Evolutionary conservation across 2,113 vertebrate species (phyloP).

Genomic region (Chaetorhynchus papuensis): DNA sequence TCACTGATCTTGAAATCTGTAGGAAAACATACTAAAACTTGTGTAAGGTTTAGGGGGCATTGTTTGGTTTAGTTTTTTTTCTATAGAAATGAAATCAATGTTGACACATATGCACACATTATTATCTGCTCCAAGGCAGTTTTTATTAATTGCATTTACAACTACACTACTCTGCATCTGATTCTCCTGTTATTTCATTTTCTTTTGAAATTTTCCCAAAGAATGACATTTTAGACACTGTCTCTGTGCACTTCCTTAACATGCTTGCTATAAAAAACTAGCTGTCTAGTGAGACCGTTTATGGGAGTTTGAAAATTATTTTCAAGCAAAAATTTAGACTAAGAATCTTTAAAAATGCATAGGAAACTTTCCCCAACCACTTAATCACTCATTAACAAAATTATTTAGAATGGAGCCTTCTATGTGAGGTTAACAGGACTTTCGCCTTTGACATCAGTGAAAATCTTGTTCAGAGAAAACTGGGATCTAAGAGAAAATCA

Average conservation of each 20-base stretch:
- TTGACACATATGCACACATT: background rate
- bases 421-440: background rate
- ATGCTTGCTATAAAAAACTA: background rate
- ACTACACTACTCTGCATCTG: background rate
- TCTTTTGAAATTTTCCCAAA: background rate
- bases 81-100: background rate
- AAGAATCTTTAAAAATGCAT: background rate
- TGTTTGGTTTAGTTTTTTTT: background rate
- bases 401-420: background rate
- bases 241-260: background rate
- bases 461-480: background rate
- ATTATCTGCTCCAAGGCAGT: background rate
- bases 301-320: background rate
- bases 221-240: background rate
- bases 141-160: background rate
- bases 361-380: background rate
- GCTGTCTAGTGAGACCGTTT: background rate
- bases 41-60: background rate
- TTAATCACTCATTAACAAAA: background rate
- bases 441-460: background rate
- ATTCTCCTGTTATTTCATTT: background rate
- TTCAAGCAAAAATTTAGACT: background rate
- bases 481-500: background rate
- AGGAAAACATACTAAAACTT: conserved; percentile 6
- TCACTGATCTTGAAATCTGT: background rate